Percentiles rank a stretch among this genome's conserved stretches.
Evolutionary conservation across 2,113 vertebrate genomes (phyloP).

Genomic region (Galemys pyrenaicus): DNA sequence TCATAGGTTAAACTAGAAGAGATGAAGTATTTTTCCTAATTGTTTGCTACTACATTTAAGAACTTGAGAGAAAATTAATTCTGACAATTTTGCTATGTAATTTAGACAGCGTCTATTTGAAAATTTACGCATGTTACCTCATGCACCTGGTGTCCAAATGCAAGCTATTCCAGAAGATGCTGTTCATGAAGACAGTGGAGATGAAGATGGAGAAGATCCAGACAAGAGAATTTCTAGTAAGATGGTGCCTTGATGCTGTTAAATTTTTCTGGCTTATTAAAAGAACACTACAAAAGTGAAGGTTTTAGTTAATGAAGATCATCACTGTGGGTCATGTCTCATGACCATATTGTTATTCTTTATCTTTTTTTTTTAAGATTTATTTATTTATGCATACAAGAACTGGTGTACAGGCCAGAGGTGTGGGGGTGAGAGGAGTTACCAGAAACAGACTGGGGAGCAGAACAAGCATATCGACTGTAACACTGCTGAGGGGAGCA

Average conservation of each 20-base stretch:
- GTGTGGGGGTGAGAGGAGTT: too few relatives aligned
- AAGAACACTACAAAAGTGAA: neutral
- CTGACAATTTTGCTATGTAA: conserved; percentile 50
- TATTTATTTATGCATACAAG: too few relatives aligned
- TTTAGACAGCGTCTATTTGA: conserved; percentile 94
- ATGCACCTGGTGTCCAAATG: conserved; percentile 96
- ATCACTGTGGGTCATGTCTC: neutral
- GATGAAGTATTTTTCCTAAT: neutral
- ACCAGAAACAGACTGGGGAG: too few relatives aligned
- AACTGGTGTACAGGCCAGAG: too few relatives aligned
- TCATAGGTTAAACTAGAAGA: neutral
- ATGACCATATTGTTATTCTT: neutral
- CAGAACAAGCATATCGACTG: too few relatives aligned
- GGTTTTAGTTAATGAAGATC: neutral
- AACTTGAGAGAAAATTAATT: conserved; percentile 20
- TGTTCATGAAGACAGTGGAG: conserved; percentile 92
- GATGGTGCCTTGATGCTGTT: conserved; percentile 21
- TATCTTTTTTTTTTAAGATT: too few relatives aligned
- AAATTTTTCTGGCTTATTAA: neutral
- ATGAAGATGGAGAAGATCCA: conserved; percentile 94
- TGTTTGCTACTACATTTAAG: neutral
- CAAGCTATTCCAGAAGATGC: conserved; percentile 95
- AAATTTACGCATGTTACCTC: conserved; percentile 96
- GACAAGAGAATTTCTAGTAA: conserved; percentile 97
- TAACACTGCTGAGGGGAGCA: too few relatives aligned